Evolutionary conservation across 2,888 invertebrate species (phyloP), one percentile per base, ranked within the genome.

Genomic region (Sminthurinus aureus): DNA sequence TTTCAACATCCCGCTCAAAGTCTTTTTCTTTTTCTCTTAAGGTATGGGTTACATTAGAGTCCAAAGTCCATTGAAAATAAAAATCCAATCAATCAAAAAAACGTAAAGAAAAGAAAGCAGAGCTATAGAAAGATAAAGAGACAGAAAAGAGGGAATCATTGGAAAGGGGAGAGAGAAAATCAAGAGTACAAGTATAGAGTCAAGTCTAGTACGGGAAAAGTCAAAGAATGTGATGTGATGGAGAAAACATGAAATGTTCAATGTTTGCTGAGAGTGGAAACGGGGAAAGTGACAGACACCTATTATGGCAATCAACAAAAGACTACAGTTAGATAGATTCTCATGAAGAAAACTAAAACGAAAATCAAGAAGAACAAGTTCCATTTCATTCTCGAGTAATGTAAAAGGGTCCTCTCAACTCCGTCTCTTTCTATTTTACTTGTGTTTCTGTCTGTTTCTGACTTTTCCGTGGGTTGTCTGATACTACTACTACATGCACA

Each of bases 221-320:
- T 69, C 66, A 51, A 50, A 67, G 69, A 22, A 67, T 26, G 69
- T n/a, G 12, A 50, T n/a, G n/a, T 67, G 67, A 79, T 18, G 74
- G 20, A 51, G 38, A 79, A 79, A 79, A 79, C 50, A 71, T 79
- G 38, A 50, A 51, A 79, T 69, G 79, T 67, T 79, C 20, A 20
- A 67, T 79, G 79, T 69, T 79, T 69, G 66, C 75, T 67, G 77
- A 75, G 84, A 82, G 84, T 58, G 75, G 51, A 82, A 69, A 71
- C 69, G 77, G 58, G 82, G 77, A 82, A 84, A 85, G 85, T 85
- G 85, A 85, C 85, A 85, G 85, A 76, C 38, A 38, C 82, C 84
- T 83, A 85, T 85, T 85, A 85, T 80, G 74, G 83, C 83, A 85
- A 83, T 83, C 82, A 82, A 83, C 83, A 85, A 81, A 83, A 77